Percentiles rank a stretch among this genome's conserved stretches.
phyloP scores from a whole-genome alignment of 2,888 invertebrate genomes.

The Dastarcus helophoroides region DNA sequence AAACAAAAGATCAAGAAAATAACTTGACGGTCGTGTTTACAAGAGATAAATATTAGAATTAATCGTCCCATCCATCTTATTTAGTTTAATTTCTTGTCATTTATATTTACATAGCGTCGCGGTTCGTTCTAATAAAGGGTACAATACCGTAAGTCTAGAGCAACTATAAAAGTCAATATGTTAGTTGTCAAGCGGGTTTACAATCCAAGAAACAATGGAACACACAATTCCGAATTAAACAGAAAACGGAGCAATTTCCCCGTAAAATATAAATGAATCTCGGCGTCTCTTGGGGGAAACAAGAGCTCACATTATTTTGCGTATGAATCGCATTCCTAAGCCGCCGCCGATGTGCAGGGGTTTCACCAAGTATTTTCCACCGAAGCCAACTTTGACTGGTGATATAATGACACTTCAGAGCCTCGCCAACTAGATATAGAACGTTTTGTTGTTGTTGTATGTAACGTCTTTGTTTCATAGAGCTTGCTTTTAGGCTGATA shows the following conservation, averaged over 20 bases:
- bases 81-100: too few relatives aligned
- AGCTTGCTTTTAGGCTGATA: not conserved
- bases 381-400: not conserved
- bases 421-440: not conserved
- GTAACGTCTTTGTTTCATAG: not conserved
- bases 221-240: not conserved
- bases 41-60: too few relatives aligned
- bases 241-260: not conserved
- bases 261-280: conserved; percentile 15
- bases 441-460: not conserved
- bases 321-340: conserved; percentile 13
- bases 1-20: too few relatives aligned
- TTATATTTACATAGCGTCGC: too few relatives aligned
- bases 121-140: too few relatives aligned
- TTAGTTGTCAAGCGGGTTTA: conserved; percentile 1
- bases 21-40: too few relatives aligned
- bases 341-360: conserved; percentile 7
- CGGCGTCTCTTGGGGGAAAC: conserved; percentile 11
- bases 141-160: too few relatives aligned
- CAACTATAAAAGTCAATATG: not conserved
- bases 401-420: not conserved
- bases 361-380: not conserved
- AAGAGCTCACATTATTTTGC: conserved; percentile 14
- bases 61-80: too few relatives aligned
- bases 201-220: conserved; percentile 1